Conservation (phyloP, 1,140 invertebrate genomes). For the Lamellibrachia luymesi region DNA sequence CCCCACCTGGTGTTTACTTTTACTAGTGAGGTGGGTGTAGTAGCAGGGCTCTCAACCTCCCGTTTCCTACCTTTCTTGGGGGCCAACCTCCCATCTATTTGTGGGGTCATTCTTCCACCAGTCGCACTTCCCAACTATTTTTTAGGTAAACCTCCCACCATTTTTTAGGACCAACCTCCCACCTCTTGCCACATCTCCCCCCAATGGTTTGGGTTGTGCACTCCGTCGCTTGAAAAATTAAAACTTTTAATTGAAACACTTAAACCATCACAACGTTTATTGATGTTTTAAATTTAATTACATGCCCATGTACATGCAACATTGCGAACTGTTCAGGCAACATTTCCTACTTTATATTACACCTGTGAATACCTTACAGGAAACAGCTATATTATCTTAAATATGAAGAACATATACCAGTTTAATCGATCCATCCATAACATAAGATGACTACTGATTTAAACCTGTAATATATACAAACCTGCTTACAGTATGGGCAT, state of each 20-base stretch:
- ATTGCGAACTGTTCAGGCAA: background rate
- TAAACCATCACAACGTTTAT: background rate
- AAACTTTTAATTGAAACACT: background rate
- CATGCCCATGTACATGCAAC: background rate
- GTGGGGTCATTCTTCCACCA: too few species aligned
- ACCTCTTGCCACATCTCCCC: too few species aligned
- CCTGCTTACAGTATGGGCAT: background rate
- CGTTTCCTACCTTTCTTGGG: too few species aligned
- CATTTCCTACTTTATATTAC: background rate
- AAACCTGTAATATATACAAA: background rate
- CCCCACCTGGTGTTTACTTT: too few species aligned
- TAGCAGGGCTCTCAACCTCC: too few species aligned
- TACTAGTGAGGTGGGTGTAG: too few species aligned
- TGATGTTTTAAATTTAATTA: background rate
- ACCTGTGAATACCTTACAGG: background rate
- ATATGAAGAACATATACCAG: background rate
- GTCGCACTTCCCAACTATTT: too few species aligned
- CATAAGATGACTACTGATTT: background rate
- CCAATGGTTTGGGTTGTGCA: background rate
- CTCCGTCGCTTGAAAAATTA: background rate
- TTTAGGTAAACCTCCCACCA: too few species aligned
- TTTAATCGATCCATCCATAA: background rate
- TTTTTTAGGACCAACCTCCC: too few species aligned
- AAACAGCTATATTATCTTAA: background rate
- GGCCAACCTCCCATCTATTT: too few species aligned